Percentiles rank a stretch among this genome's conserved stretches.
phyloP scores from a whole-genome alignment of 2,113 vertebrate species.

The Tricholaema leucomelas region DNA sequence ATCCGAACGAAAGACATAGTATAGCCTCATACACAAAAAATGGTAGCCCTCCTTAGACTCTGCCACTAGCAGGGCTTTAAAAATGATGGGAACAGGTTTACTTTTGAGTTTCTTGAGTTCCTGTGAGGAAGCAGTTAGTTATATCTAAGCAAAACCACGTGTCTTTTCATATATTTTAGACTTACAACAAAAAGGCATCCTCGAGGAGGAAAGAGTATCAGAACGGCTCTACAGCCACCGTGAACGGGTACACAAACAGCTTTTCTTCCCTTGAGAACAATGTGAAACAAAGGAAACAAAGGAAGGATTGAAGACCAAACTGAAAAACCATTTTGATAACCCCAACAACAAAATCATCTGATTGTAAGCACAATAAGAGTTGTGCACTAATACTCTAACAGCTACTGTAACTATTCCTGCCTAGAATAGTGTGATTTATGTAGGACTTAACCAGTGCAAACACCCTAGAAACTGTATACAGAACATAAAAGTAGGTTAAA shows the following conservation, averaged over 20 bases:
- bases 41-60: neutral
- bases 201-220: slow-evolving; percentile 84
- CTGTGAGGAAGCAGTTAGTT: slow-evolving; percentile 10
- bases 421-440: slow-evolving; percentile 77
- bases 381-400: slow-evolving; percentile 76
- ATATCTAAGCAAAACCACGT: slow-evolving; percentile 31
- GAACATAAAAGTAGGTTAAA: slow-evolving; percentile 74
- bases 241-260: slow-evolving; percentile 86
- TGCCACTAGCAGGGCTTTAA: neutral
- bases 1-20: neutral
- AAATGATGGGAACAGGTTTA: neutral
- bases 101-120: neutral
- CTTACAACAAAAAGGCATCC: slow-evolving; percentile 87
- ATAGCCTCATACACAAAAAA: neutral
- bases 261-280: slow-evolving; percentile 76
- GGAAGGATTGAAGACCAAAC: slow-evolving; percentile 83
- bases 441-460: slow-evolving; percentile 80
- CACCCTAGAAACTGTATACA: slow-evolving; percentile 73
- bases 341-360: slow-evolving; percentile 69
- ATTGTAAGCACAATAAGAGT: slow-evolving; percentile 78
- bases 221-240: slow-evolving; percentile 79
- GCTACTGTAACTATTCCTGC: slow-evolving; percentile 81
- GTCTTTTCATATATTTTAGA: slow-evolving; percentile 74
- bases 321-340: slow-evolving; percentile 65
- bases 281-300: slow-evolving; percentile 82